These are phyloP conservation scores for Macaca mulatta DNA, from an alignment of 2,113 vertebrate genomes.

Conservation along the genomic window DNA sequence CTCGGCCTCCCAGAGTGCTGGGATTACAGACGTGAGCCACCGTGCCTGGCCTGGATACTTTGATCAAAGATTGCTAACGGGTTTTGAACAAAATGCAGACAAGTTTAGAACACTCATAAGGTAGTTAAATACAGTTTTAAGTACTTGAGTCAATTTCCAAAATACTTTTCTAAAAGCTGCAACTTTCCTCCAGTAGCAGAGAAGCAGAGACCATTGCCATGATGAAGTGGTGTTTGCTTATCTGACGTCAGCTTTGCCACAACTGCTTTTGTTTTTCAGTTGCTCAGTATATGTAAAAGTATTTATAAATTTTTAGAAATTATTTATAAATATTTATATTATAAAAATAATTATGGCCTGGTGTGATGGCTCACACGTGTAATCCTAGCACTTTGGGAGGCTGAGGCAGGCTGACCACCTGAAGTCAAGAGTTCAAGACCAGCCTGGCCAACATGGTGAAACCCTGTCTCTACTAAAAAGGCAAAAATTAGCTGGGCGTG, in stretches of 20 bases:
- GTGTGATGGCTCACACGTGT: no score
- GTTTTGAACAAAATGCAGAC: background rate
- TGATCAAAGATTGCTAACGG: background rate
- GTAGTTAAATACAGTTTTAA: background rate
- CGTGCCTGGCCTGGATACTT: background rate
- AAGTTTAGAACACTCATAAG: background rate
- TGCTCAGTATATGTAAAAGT: background rate
- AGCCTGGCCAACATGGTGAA: no score
- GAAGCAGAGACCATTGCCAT: background rate
- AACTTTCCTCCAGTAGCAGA: background rate
- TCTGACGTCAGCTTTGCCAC: accelerated
- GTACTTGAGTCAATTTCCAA: background rate
- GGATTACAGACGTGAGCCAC: no score
- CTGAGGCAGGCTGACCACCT: no score
- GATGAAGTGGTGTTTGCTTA: background rate
- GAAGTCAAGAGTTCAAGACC: no score
- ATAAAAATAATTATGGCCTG: no score
- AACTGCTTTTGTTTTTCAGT: background rate
- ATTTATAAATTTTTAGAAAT: background rate
- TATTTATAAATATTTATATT: no score
- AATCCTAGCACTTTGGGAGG: no score
- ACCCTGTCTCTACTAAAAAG: no score
- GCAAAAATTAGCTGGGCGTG: no score
- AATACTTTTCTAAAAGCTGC: background rate
- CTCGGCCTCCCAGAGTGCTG: no score